Evolutionary conservation across 2,888 invertebrate genomes (phyloP).

Genomic region (Drosophila basisetae): DNA sequence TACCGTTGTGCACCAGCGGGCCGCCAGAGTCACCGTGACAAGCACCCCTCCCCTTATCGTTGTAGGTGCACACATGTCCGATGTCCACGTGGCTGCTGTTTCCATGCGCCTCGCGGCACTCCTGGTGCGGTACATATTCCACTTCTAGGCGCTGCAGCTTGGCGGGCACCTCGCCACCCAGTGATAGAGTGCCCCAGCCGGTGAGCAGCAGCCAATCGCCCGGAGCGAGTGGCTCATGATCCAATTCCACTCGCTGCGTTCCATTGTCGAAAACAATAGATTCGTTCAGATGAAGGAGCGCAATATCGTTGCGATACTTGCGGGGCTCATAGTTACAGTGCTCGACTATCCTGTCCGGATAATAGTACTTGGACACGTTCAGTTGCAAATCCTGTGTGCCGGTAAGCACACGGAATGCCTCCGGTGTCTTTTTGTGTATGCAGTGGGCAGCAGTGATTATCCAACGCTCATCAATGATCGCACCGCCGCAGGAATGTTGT

Average conservation of each 20-base stretch:
- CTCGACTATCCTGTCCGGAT: conserved; percentile 72
- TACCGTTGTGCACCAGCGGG: conserved; percentile 81
- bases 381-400: conserved; percentile 79
- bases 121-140: conserved; percentile 86
- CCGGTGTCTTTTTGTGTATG: conserved; percentile 67
- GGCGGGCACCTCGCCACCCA: conserved; percentile 86
- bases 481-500: conserved; percentile 83
- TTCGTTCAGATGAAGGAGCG: conserved; percentile 87
- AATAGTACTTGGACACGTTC: conserved; percentile 72
- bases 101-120: conserved; percentile 86
- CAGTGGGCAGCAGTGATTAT: conserved; percentile 84
- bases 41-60: conserved; percentile 87
- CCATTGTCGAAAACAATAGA: conserved; percentile 86
- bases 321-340: conserved; percentile 81
- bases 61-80: conserved; percentile 88
- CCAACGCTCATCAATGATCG: conserved; percentile 82
- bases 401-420: conserved; percentile 71
- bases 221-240: conserved; percentile 76
- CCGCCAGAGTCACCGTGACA: conserved; percentile 84
- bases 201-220: conserved; percentile 87
- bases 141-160: conserved; percentile 87
- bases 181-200: conserved; percentile 88
- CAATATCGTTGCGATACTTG: conserved; percentile 88
- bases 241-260: conserved; percentile 87
- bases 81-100: conserved; percentile 86